Conservation (phyloP, 2,113 vertebrate genomes). For the Delphinapterus leucas region DNA sequence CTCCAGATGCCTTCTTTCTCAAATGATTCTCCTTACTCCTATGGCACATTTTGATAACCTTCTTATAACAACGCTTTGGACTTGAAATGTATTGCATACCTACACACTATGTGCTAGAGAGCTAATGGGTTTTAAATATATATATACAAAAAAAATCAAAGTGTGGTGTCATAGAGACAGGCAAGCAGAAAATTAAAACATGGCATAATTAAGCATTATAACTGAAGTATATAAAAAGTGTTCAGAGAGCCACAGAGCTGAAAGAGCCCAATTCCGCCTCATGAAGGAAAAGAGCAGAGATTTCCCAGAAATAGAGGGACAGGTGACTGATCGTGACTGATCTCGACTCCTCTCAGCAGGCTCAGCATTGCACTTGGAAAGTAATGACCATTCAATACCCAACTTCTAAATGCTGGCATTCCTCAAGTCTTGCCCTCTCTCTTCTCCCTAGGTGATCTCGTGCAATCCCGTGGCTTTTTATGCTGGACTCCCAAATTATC, state of each 20-base stretch:
- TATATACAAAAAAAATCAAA: background rate
- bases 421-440: background rate
- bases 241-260: background rate
- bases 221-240: background rate
- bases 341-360: background rate
- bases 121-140: background rate
- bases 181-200: background rate
- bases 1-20: background rate
- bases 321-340: background rate
- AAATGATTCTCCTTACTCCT: background rate
- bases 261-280: background rate
- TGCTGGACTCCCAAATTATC: background rate
- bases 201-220: background rate
- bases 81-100: background rate
- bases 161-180: background rate
- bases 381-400: background rate
- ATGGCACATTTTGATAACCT: background rate
- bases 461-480: background rate
- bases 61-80: background rate
- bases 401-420: background rate
- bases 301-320: background rate
- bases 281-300: background rate
- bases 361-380: background rate
- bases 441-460: background rate
- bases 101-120: background rate